Evolutionary conservation across 2,888 invertebrate genomes (phyloP).

Genomic region (Drosophila buzzatii): DNA sequence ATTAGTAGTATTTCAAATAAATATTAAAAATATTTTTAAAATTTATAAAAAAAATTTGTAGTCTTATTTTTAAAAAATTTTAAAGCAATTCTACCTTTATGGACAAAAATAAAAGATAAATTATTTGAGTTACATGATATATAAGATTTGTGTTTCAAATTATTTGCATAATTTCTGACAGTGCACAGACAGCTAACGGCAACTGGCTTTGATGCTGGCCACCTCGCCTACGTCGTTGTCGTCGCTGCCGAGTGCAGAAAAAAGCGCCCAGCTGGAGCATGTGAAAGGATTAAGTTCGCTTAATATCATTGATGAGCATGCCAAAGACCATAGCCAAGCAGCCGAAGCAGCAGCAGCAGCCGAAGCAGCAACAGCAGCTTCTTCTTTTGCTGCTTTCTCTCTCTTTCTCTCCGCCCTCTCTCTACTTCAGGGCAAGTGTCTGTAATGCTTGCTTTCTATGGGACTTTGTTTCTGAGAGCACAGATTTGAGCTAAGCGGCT

Average conservation of each 20-base stretch:
- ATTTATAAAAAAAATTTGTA: too few species aligned
- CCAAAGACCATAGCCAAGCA: conserved; percentile 18
- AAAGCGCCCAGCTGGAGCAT: conserved; percentile 60
- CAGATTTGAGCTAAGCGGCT: conserved; percentile 56
- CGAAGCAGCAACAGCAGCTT: neutral
- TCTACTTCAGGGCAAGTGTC: conserved; percentile 25
- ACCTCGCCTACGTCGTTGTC: conserved; percentile 13
- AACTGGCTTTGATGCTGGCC: conserved; percentile 18
- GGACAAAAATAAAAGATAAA: too few species aligned
- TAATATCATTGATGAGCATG: conserved; percentile 78
- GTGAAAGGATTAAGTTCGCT: conserved; percentile 79
- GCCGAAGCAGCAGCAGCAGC: neutral
- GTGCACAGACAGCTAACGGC: conserved; percentile 13
- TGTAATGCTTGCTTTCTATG: conserved; percentile 55
- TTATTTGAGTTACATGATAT: too few species aligned
- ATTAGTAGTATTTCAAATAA: too few species aligned
- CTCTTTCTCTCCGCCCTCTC: neutral
- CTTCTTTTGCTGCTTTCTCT: conserved; percentile 2
- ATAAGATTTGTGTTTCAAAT: too few species aligned
- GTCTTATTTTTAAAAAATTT: too few species aligned
- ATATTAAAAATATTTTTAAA: too few species aligned
- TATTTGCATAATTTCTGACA: neutral
- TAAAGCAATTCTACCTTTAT: too few species aligned
- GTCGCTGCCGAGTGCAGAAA: conserved; percentile 47
- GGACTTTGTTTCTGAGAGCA: conserved; percentile 50